A percentile compares a stretch with the other conserved stretches of the same genome.
phyloP scores from a whole-genome alignment of 2,797 vertebrate genomes.

The Gallinago stenura region DNA sequence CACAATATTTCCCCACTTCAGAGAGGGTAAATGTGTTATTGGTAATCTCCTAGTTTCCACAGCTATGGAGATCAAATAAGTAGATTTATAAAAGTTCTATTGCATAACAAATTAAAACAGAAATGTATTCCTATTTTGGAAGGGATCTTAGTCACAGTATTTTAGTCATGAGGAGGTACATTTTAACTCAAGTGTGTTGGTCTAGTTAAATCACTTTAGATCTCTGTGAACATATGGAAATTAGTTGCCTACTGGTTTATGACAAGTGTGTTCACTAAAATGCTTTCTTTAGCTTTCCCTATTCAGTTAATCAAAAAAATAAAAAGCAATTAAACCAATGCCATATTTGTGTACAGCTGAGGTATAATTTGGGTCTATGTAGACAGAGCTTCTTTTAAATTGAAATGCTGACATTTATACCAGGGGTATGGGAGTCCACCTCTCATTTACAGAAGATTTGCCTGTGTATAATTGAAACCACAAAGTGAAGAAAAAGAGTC shows the following conservation, averaged over 20 bases:
- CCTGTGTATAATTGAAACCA: background rate
- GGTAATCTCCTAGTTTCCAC: background rate
- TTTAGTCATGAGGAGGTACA: background rate
- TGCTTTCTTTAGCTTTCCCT: background rate
- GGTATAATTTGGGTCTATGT: background rate
- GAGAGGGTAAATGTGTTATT: background rate
- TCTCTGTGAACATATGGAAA: background rate
- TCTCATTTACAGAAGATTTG: background rate
- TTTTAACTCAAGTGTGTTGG: background rate
- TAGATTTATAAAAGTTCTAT: background rate
- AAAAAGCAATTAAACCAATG: background rate
- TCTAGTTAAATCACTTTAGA: background rate
- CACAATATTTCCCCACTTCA: background rate
- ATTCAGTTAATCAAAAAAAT: background rate
- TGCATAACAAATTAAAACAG: background rate
- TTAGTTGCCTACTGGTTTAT: background rate
- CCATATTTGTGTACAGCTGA: background rate
- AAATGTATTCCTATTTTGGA: background rate
- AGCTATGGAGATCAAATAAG: background rate
- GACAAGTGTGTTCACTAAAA: background rate
- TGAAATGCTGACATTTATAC: background rate
- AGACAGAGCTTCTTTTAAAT: background rate
- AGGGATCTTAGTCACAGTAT: background rate
- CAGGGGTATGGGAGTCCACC: accelerated
- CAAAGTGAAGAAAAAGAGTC: background rate